Evolutionary conservation across 2,113 vertebrate species (phyloP).

Genomic region (Cololabis saira): DNA sequence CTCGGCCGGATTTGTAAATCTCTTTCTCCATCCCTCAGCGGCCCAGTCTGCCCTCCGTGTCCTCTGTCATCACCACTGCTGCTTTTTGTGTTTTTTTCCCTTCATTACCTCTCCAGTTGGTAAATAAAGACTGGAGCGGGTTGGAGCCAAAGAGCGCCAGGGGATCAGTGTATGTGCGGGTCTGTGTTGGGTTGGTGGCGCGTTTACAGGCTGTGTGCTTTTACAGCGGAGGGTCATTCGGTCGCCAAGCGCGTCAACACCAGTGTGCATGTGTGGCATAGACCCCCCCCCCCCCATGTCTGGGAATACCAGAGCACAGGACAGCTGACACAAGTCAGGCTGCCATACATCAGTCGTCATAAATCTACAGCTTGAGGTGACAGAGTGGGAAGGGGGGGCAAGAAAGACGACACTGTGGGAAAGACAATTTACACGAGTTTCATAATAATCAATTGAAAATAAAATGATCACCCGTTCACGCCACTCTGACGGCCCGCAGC

Average conservation of each 20-base stretch:
- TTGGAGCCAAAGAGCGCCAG: slow-evolving; percentile 7
- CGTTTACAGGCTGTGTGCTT: too few species aligned
- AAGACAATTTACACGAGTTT: neutral
- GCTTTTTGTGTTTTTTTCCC: slow-evolving; percentile 56
- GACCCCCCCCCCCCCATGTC: neutral
- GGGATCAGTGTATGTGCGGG: slow-evolving; percentile 3
- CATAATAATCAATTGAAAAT: too few species aligned
- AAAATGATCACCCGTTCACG: too few species aligned
- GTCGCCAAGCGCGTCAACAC: slow-evolving; percentile 27
- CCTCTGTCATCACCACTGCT: slow-evolving; percentile 58
- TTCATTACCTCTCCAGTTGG: slow-evolving; percentile 47
- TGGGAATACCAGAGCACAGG: slow-evolving; percentile 3
- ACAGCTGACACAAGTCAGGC: neutral
- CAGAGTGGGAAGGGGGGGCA: neutral
- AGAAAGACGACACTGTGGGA: slow-evolving; percentile 13
- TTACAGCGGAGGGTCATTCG: slow-evolving; percentile 2
- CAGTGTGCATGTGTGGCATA: slow-evolving; percentile 16
- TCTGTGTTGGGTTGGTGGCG: slow-evolving; percentile 2
- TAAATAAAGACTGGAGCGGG: slow-evolving; percentile 46
- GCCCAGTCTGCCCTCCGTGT: slow-evolving; percentile 16
- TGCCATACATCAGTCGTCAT: too few species aligned
- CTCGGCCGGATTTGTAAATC: slow-evolving; percentile 33
- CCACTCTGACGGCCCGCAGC: too few species aligned
- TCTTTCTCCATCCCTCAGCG: slow-evolving; percentile 16
- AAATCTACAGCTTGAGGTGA: neutral